A percentile compares a stretch with the other conserved stretches of the same genome.
These are phyloP conservation scores for Etheostoma spectabile DNA, from an alignment of 2,113 vertebrate species.

Conservation along the genomic window DNA sequence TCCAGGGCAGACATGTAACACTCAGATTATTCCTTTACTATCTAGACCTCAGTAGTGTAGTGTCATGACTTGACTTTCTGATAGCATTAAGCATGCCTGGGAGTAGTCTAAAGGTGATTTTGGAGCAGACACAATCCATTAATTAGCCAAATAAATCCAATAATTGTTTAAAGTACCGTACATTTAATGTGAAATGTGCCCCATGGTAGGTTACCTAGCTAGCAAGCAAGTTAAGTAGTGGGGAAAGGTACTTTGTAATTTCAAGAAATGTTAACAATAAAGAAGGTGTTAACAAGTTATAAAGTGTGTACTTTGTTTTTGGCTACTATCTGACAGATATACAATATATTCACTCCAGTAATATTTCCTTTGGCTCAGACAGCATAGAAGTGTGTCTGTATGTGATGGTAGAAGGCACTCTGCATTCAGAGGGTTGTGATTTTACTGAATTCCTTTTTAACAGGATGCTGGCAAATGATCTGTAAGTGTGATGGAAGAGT, in stretches of 20 bases:
- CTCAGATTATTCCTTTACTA: conserved; percentile 40
- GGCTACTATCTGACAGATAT: neutral
- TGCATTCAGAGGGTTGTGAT: neutral
- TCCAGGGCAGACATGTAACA: conserved; percentile 34
- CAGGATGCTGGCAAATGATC: neutral
- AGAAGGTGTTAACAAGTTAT: too few relatives aligned
- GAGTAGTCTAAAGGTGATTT: neutral
- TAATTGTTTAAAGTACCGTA: neutral
- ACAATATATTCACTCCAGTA: neutral
- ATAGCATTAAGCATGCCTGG: neutral
- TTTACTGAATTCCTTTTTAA: neutral
- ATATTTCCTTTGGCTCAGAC: too few relatives aligned
- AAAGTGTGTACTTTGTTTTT: neutral
- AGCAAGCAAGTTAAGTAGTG: too few relatives aligned
- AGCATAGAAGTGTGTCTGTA: neutral
- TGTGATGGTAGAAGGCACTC: neutral
- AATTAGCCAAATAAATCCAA: neutral
- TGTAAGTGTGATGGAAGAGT: too few relatives aligned
- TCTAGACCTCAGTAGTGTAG: conserved; percentile 21
- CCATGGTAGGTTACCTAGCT: neutral
- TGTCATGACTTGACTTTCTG: conserved; percentile 16
- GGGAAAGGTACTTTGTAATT: neutral
- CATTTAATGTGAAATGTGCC: neutral
- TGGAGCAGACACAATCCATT: neutral
- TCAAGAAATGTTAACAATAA: too few relatives aligned